Conservation (phyloP, 35 echinoderm and acorn worm genomes). For the Holothuria glaberrima region DNA sequence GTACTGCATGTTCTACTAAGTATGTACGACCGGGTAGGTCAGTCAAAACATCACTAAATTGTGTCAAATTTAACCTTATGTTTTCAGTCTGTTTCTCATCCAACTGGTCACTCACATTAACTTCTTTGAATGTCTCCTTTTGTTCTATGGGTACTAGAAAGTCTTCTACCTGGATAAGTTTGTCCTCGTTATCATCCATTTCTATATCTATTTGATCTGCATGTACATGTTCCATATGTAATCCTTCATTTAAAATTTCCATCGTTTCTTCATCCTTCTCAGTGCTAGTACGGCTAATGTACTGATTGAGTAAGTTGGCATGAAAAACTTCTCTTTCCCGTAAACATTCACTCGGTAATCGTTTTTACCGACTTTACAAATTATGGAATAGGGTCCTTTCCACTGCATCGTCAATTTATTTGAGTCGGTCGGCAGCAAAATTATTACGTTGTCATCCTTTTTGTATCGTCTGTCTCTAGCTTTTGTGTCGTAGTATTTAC, state of each 20-base stretch:
- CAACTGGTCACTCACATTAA: conserved; percentile 16
- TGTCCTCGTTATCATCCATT: background rate
- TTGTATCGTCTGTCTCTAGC: conserved; percentile 14
- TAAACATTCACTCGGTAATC: conserved; percentile 4
- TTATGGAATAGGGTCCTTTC: conserved; percentile 34
- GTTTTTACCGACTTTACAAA: background rate
- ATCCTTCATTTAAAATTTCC: background rate
- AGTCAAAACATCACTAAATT: conserved; percentile 43
- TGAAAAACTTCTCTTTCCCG: conserved; percentile 23
- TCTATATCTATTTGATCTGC: background rate
- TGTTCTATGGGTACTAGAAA: conserved; percentile 29
- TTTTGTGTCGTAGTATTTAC: conserved; percentile 38
- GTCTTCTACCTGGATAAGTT: background rate
- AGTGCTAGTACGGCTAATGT: background rate
- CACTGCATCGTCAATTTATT: conserved; percentile 60
- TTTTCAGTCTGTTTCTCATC: background rate
- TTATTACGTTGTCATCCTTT: conserved; percentile 54
- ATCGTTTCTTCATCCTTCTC: background rate
- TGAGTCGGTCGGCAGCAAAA: conserved; percentile 42
- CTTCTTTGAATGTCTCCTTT: conserved; percentile 41
- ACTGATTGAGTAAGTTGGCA: conserved; percentile 34
- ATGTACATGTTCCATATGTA: background rate
- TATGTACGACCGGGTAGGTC: conserved; percentile 67
- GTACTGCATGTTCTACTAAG: conserved; percentile 58
- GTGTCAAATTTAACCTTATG: conserved; percentile 7